phyloP scores from a whole-genome alignment of 1,140 invertebrate species.

The Sinonovacula constricta region DNA sequence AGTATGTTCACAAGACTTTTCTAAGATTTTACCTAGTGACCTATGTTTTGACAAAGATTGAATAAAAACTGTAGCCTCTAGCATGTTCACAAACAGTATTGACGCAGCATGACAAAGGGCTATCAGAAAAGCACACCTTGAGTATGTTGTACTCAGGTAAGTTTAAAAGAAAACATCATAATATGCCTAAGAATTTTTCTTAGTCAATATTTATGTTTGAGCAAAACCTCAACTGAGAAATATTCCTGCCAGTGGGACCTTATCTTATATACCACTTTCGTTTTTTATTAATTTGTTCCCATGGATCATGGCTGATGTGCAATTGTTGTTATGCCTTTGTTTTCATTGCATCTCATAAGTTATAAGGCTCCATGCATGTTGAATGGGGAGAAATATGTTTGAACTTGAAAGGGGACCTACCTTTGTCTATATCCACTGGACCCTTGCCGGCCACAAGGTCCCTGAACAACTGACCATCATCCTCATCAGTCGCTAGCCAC shows the following conservation, averaged over 20 bases:
- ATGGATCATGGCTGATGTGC: too few species aligned
- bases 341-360: too few species aligned
- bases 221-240: too few species aligned
- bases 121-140: background rate
- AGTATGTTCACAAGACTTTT: background rate
- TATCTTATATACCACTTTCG: too few species aligned
- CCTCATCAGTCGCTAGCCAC: slow-evolving; percentile 76
- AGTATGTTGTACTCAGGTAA: background rate
- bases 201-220: background rate
- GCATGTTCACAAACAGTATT: background rate
- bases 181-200: background rate
- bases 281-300: too few species aligned
- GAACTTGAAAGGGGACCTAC: slow-evolving; percentile 55
- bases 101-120: too few species aligned
- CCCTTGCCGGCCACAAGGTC: slow-evolving; percentile 69
- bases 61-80: background rate
- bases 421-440: slow-evolving; percentile 61
- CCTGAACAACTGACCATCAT: slow-evolving; percentile 75
- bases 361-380: too few species aligned
- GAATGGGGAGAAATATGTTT: too few species aligned
- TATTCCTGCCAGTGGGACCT: too few species aligned
- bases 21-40: background rate
- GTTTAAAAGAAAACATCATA: background rate
- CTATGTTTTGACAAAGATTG: background rate
- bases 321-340: too few species aligned